These are phyloP conservation scores for Mustelus asterias DNA, from an alignment of 2,113 vertebrate genomes.

Conservation along the genomic window DNA sequence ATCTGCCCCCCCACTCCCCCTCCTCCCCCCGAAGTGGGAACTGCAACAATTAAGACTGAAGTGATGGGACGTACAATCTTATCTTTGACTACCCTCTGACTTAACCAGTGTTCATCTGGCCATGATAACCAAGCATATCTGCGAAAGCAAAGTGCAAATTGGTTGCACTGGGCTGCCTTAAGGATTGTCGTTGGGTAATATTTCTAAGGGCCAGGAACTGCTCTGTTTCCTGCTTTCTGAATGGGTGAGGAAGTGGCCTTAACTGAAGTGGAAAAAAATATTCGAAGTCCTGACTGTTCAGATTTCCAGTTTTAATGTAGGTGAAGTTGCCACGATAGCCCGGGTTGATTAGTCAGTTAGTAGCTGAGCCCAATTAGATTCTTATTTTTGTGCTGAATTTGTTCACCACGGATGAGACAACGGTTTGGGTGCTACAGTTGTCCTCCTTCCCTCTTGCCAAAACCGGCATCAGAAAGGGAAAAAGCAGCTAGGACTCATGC, in stretches of 20 bases:
- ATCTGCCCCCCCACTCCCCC: neutral
- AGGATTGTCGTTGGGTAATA: neutral
- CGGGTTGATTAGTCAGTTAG: neutral
- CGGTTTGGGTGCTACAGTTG: neutral
- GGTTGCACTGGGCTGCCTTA: neutral
- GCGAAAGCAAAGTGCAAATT: neutral
- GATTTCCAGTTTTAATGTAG: neutral
- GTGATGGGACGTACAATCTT: neutral
- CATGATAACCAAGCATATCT: neutral
- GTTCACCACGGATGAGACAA: neutral
- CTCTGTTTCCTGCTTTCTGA: neutral
- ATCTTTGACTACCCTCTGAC: neutral
- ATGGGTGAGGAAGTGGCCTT: neutral
- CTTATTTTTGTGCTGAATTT: neutral
- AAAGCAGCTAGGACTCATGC: neutral
- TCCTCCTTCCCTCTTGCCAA: neutral
- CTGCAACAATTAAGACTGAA: neutral
- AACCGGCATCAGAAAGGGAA: neutral
- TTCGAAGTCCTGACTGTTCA: neutral
- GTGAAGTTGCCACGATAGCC: neutral
- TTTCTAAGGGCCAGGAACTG: neutral
- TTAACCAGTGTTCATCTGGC: neutral
- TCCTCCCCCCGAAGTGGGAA: neutral
- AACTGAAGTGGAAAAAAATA: neutral
- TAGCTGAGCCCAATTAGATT: neutral